These are phyloP conservation scores for Platysteira castanea DNA, from an alignment of 2,113 vertebrate species.

Conservation along the genomic window DNA sequence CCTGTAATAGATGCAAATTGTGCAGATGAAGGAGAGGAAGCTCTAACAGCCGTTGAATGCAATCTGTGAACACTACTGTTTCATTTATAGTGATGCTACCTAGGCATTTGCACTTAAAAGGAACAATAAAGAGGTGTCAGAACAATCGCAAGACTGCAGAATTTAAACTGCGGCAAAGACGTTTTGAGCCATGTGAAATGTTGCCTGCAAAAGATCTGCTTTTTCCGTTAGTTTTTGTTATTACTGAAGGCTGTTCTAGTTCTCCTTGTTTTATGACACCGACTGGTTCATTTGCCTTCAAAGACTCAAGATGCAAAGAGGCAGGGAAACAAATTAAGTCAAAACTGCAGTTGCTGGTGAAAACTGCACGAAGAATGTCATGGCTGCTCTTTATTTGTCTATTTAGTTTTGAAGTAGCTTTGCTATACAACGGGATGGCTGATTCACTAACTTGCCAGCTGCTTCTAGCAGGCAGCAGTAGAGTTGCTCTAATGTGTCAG, in stretches of 20 bases:
- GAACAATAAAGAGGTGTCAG: constrained; percentile 34
- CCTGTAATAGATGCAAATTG: constrained; percentile 36
- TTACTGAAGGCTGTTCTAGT: constrained; percentile 64
- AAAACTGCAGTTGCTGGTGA: constrained; percentile 55
- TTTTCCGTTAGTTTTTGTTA: constrained; percentile 54
- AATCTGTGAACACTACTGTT: constrained; percentile 42
- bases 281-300: constrained; percentile 64
- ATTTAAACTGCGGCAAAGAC: constrained; percentile 30
- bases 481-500: background rate
- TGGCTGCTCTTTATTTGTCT: background rate
- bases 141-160: constrained; percentile 12
- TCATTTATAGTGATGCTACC: constrained; percentile 47
- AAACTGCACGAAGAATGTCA: constrained; percentile 47
- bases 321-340: constrained; percentile 60
- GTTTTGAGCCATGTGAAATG: constrained; percentile 27
- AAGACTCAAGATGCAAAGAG: constrained; percentile 30
- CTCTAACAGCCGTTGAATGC: constrained; percentile 4
- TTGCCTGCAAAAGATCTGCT: constrained; percentile 46
- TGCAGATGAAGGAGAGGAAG: constrained; percentile 13
- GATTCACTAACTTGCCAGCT: constrained; percentile 5
- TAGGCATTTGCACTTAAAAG: constrained; percentile 47
- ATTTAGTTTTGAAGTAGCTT: constrained; percentile 9
- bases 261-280: constrained; percentile 58
- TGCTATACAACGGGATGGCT: background rate
- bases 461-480: background rate